phyloP scores from a whole-genome alignment of 2,797 vertebrate genomes.

The Chaenodraco wilsoni region DNA sequence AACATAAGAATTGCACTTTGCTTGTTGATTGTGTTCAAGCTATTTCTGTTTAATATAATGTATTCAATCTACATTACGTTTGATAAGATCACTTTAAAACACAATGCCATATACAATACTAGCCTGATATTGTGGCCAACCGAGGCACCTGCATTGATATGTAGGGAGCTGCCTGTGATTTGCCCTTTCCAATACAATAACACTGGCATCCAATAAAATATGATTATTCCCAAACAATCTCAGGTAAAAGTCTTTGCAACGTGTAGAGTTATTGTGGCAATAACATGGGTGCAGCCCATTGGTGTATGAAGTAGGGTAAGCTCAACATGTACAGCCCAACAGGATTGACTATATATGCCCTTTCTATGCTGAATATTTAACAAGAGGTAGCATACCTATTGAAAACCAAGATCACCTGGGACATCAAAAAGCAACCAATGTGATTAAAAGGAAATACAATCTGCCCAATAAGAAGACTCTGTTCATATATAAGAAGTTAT shows the following conservation, averaged over 20 bases:
- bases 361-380: not conserved
- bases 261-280: not conserved
- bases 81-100: not conserved
- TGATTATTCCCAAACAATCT: not conserved
- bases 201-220: too few species aligned
- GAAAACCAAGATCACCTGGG: not conserved
- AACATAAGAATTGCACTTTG: too few species aligned
- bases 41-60: too few species aligned
- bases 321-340: too few species aligned
- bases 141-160: not conserved
- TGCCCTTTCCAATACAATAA: not conserved
- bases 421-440: not conserved
- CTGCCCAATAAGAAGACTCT: not conserved
- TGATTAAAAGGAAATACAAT: not conserved
- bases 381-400: not conserved
- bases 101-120: not conserved
- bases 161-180: not conserved
- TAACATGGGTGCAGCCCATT: not conserved
- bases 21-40: too few species aligned
- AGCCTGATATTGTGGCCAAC: not conserved
- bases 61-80: not conserved
- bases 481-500: not conserved
- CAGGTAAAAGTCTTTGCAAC: not conserved
- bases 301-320: not conserved
- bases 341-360: not conserved